Base-by-base conservation (phyloP, 2,797 vertebrate species). In the Pseudomugil gertrudae region DNA sequence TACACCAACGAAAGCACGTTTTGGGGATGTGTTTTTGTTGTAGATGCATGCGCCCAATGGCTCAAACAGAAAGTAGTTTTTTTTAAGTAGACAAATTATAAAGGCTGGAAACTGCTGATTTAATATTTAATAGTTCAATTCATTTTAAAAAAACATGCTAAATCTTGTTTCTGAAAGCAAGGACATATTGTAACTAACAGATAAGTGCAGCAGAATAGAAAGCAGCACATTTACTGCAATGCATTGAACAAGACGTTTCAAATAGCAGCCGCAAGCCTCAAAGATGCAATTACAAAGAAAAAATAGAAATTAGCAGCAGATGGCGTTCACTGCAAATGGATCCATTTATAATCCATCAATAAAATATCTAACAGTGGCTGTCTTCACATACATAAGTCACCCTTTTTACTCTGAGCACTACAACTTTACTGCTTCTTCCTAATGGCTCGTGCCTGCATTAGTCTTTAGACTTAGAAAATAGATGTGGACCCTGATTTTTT, bases 401-500 rank as follows among this genome's bases (percentile, higher is more conserved):
- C 56, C 15, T 33, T 43, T 68, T 33, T 57, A 32, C 21, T 19
- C 1, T 14, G 23, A 63, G 4, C 9, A 23, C 59, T 51, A 17
- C 6, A 8, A 43, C 38, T 1, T 56, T 62, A 10, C 8, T 26
- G 21, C 30, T 7, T 66, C 53, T 45, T 66, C 30, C 29, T 47
- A 19, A n/a, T 21, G n/a, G 40, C 40, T 40, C 30, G 35, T 32
- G 40, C 43, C 36, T 57, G 40, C 30, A 56, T 57, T 36, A 57
- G 40, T 40, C 26, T 57, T 50, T 35, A 33, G 23, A 27, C 27
- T 38, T 30, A 50, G 40, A 57, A 27, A 48, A 48, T 66, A 48
- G 30, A 66, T 21, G 26, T 66, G 40, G n/a, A 57, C 63, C 56
- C 19, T 66, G 40, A 48, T 33, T 48, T 7, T 66, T n/a, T 32